A percentile compares a stretch with the other conserved stretches of the same genome.
These are phyloP conservation scores for Hippopotamus amphibius DNA, from an alignment of 2,113 vertebrate species.

Conservation along the genomic window DNA sequence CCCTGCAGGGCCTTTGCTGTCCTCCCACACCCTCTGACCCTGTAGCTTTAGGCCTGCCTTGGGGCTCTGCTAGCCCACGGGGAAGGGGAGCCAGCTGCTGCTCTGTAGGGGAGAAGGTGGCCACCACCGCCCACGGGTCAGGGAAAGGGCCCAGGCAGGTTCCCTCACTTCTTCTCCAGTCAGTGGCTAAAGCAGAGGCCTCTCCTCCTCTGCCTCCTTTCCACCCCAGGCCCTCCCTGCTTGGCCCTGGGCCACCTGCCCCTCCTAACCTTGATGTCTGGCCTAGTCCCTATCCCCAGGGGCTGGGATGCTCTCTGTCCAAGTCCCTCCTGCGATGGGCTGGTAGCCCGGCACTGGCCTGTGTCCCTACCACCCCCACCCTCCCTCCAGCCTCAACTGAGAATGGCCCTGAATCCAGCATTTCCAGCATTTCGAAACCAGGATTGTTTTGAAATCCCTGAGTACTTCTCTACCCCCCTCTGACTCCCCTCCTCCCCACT, in stretches of 20 bases:
- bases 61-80: not conserved
- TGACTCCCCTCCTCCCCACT: conserved; percentile 40
- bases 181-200: not conserved
- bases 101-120: not conserved
- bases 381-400: conserved; percentile 26
- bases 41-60: not conserved
- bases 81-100: not conserved
- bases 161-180: not conserved
- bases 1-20: not conserved
- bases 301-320: conserved; percentile 16
- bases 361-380: not conserved
- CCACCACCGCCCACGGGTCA: not conserved
- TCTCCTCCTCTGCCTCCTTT: not conserved
- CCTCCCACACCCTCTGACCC: not conserved
- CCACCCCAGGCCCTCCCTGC: not conserved
- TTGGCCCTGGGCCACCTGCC: not conserved
- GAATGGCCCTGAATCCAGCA: conserved; percentile 80
- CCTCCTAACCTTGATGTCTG: conserved; percentile 7
- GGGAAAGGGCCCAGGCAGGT: not conserved
- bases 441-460: conserved; percentile 82
- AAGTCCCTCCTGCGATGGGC: not conserved
- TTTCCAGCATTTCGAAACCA: conserved; percentile 83
- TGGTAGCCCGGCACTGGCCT: not conserved
- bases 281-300: not conserved
- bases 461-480: conserved; percentile 60